Evolutionary conservation across 2,888 invertebrate genomes (phyloP).

Genomic region (Lacanobia wlatinum): DNA sequence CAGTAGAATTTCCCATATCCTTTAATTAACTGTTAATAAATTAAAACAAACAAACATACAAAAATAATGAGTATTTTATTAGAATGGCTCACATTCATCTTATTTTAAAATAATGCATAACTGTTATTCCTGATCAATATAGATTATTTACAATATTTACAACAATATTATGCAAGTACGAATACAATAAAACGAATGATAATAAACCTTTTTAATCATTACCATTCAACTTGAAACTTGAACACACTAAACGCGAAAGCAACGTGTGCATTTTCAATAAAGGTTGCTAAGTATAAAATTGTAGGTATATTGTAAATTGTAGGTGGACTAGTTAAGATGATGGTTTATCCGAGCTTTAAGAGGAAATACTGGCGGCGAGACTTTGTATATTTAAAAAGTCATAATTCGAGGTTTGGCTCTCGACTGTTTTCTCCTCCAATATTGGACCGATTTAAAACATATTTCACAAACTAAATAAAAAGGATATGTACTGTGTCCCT

Average conservation of each 20-base stretch:
- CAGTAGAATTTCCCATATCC: not conserved
- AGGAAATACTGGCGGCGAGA: too few relatives aligned
- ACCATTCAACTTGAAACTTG: not conserved
- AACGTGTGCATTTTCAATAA: not conserved
- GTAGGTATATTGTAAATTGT: not conserved
- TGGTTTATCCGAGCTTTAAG: not conserved
- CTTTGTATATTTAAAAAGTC: too few relatives aligned
- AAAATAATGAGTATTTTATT: constrained; percentile 45
- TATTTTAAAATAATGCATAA: not conserved
- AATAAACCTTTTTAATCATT: not conserved
- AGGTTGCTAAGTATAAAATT: constrained; percentile 9
- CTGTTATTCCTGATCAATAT: not conserved
- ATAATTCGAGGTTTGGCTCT: too few relatives aligned
- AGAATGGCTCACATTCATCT: not conserved
- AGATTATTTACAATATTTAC: constrained; percentile 12
- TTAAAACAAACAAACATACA: constrained; percentile 6
- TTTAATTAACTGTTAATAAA: not conserved
- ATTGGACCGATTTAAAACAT: too few relatives aligned
- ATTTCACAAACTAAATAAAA: too few relatives aligned
- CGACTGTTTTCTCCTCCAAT: too few relatives aligned
- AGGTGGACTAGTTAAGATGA: not conserved
- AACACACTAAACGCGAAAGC: not conserved
- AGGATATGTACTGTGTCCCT: too few relatives aligned
- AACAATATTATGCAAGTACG: not conserved
- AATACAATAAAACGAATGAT: not conserved